These are phyloP conservation scores for Physocephala rufipes DNA, from an alignment of 2,888 invertebrate genomes.

Conservation along the genomic window DNA sequence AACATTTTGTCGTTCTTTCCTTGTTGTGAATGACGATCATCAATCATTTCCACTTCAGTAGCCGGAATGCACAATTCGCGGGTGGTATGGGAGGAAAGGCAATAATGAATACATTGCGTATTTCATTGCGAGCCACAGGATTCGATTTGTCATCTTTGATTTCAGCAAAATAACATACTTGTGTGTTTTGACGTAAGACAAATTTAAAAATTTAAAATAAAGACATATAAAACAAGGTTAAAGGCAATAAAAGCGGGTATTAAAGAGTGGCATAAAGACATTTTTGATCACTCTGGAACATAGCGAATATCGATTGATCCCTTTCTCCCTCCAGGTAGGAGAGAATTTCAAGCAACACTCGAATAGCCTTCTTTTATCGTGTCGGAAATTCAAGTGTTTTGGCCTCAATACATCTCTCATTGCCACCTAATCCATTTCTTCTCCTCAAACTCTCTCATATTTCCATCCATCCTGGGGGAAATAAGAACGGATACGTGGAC, in stretches of 20 bases:
- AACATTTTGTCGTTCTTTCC: background rate
- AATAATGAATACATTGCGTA: background rate
- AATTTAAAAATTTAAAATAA: background rate
- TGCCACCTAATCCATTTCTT: too few species aligned
- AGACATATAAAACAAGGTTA: background rate
- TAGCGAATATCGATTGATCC: background rate
- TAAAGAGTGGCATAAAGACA: background rate
- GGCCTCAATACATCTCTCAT: background rate
- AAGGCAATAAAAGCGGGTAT: too few species aligned
- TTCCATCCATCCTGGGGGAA: too few species aligned
- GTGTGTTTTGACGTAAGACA: background rate
- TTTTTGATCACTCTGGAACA: background rate
- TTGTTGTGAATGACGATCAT: conserved; percentile 38
- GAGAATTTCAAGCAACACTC: background rate
- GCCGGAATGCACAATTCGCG: background rate
- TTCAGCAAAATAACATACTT: conserved; percentile 6
- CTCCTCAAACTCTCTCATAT: background rate
- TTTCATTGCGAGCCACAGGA: conserved; percentile 1
- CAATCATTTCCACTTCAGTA: conserved; percentile 38
- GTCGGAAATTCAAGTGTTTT: conserved; percentile 18
- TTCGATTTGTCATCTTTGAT: conserved; percentile 26
- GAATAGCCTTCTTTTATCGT: background rate
- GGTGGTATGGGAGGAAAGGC: background rate
- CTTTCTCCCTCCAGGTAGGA: too few species aligned
- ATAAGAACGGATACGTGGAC: conserved; percentile 29